Base-by-base conservation (phyloP, 2,113 vertebrate genomes). In the Gracilinanus agilis region DNA sequence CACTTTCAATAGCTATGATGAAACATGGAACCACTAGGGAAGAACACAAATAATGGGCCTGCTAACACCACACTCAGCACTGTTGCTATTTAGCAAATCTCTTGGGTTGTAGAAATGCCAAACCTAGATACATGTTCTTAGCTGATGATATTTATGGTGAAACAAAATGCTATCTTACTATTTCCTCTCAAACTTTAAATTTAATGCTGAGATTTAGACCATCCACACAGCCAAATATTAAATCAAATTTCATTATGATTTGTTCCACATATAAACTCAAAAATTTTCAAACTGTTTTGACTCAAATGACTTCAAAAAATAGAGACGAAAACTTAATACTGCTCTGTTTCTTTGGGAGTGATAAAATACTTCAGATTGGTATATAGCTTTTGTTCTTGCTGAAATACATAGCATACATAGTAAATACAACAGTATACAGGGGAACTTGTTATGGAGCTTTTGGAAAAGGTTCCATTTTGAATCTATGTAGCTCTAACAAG, bases 71-170 rank as follows among this genome's bases (percentile, higher is more conserved):
- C 21, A 75, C 96, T 97, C 94, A 97, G 94, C 91, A 93, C 90
- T 44, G 91, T 56, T 96, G 94, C 96, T 96, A 61, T 96, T 97
- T 58, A 96, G 95, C 53, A 92, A 95, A 93, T 55, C 96, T 91
- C 88, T n/a, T 16, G 91, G 92, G 94, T 61, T 61, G 11, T 90
- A 49, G 95, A 55, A 96, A 91, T 91, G 92, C 91, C 93, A 91
- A 95, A 96, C 96, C 96, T 1, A 97, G 90, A 97, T 40, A 95
- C 19, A 40, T 97, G 96, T 89, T 96, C 96, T 95, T 96, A 88
- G 61, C 53, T 90, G 67, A 96, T 96, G 67, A 95, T 90, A 94
- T 90, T 97, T 96, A 96, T 90, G 91, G 97, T 92, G 91, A 93
- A 96, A 93, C 34, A 89, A 53, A 92, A 95, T 95, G 93, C n/a